Percentiles rank a stretch among this genome's conserved stretches.
These are phyloP conservation scores for Megalops cyprinoides DNA, from an alignment of 2,797 vertebrate species.

Conservation along the genomic window DNA sequence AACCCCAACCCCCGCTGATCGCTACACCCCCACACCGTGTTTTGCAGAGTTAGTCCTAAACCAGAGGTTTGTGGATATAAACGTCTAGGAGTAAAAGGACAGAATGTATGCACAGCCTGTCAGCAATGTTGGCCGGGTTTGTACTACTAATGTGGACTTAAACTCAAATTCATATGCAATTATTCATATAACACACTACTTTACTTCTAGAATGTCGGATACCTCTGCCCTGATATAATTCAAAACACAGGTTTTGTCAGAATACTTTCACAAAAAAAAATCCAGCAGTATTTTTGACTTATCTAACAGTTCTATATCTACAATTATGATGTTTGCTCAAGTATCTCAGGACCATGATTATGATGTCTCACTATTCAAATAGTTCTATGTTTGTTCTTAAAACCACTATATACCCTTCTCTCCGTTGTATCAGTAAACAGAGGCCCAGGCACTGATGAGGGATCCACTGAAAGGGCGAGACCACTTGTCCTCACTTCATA, in stretches of 20 bases:
- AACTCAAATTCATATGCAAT: too few relatives aligned
- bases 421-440: background rate
- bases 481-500: background rate
- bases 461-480: background rate
- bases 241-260: background rate
- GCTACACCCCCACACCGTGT: background rate
- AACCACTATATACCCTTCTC: background rate
- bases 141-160: too few relatives aligned
- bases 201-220: too few relatives aligned
- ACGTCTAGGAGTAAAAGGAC: too few relatives aligned
- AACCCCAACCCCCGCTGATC: slow-evolving; percentile 23
- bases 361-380: too few relatives aligned
- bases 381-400: background rate
- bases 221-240: background rate
- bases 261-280: background rate
- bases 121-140: too few relatives aligned
- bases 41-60: too few relatives aligned
- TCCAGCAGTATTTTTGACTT: too few relatives aligned
- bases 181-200: too few relatives aligned
- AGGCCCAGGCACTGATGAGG: background rate
- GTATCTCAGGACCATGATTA: background rate
- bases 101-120: too few relatives aligned
- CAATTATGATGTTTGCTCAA: background rate
- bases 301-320: too few relatives aligned
- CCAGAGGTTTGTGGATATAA: too few relatives aligned